Conservation (phyloP, 2,797 vertebrate species). For the Lithobates pipiens region DNA sequence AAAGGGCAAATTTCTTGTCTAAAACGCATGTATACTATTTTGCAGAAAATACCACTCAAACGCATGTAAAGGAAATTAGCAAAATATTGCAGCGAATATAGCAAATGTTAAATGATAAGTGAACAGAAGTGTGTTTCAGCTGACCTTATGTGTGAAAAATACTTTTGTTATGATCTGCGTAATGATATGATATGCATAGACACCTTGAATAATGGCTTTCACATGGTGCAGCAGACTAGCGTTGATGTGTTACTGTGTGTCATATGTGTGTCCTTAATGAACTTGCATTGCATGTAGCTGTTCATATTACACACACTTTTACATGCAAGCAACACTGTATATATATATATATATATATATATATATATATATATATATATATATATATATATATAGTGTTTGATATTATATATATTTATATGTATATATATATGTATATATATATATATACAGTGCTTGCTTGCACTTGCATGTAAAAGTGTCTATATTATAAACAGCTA, state of each 20-base stretch:
- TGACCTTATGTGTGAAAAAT: neutral
- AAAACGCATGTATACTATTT: neutral
- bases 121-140: neutral
- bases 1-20: slow-evolving; percentile 9
- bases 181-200: neutral
- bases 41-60: neutral
- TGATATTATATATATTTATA: too few species aligned
- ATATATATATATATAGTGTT: too few species aligned
- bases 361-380: too few species aligned
- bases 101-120: neutral
- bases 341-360: too few species aligned
- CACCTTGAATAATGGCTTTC: neutral
- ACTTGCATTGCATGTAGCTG: neutral
- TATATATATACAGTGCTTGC: too few species aligned
- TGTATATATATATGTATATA: too few species aligned
- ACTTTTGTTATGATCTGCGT: neutral
- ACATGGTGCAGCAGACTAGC: neutral
- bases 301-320: neutral
- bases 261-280: neutral
- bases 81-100: neutral
- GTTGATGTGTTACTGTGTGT: neutral
- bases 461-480: neutral
- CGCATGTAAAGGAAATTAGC: neutral
- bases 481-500: neutral
- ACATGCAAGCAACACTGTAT: neutral